Evolutionary conservation across 2,797 vertebrate genomes (phyloP), one percentile per base, ranked within the genome.

Genomic region (Anguilla obscura): DNA sequence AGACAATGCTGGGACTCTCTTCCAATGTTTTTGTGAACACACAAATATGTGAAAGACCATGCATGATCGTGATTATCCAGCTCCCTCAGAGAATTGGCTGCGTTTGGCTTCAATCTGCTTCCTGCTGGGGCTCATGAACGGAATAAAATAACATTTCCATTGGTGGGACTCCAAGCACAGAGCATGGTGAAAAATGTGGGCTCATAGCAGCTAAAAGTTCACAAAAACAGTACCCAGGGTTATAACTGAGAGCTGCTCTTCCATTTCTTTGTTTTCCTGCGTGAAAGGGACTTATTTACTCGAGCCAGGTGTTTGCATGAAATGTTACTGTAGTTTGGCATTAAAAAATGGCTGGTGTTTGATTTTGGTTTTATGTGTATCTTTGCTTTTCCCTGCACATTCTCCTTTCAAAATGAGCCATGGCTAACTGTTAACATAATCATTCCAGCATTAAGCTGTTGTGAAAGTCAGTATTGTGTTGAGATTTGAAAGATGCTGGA

Each of bases 1-100:
- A 92, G 91, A 90, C 89, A 56, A 90, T 91, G 86, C 85, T 88
- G 69, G 82, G 87, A 6, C 60, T 90, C 90, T 85, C 87, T 88
- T 76, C 90, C 85, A 88, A 89, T 90, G 54, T 16, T 84, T 80
- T 85, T 48, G 52, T 85, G 27, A 88, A 88, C 74, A 86, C 85
- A 87, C 58, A 88, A 45, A 40, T 79, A 74, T 74, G 69, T 76
- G 74, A 76, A 76, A 36, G 74, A 33, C 3, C 74, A 76, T 76
- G 74, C 33, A 2, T 76, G 74, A 76, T 76, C 14, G 36, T 18
- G 16, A 40, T 36, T 40, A n/a, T 40, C 74, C 74, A 76, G 74
- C 36, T 76, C 74, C 33, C 33, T 76, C 33, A n/a, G 74, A 21
- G 74, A 76, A 76, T 76, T 10, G 33, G 30, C 30, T 33, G 27